Base-by-base conservation (phyloP, 2,888 invertebrate genomes). In the Nemoura dubitans region DNA sequence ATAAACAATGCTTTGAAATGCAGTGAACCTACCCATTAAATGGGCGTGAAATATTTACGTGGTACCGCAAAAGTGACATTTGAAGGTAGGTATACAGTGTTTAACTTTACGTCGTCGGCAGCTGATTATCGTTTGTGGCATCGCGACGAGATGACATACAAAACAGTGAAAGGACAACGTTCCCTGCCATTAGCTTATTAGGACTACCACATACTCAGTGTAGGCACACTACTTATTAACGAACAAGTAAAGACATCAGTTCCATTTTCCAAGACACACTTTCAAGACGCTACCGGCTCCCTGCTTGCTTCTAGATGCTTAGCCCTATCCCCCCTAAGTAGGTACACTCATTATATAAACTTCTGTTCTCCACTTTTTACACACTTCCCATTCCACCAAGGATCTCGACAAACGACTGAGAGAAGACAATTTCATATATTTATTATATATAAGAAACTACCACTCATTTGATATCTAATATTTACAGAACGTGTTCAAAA, bases 1-100 rank as follows among this genome's bases (percentile, higher is more conserved):
- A 59, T 59, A 59, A 59, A 59, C 59, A 59, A 59, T 59, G 59
- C 59, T 59, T 59, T 59, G 59, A 59, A 59, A 59, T 59, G 59
- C 59, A 59, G 59, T 59, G 59, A 59, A 59, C 59, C 59, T 59
- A 59, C 59, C 59, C 59, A 59, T 59, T 21, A 59, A 21, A 59
- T 59, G 59, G 59, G 59, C 21, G 59, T 16, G 59, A 59, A 59
- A 59, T 10, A 59, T 59, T 36, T 59, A 59, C 59, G 59, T 59
- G 59, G 14, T 59, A 59, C 16, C 59, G 59, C 59, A 21, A 59
- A 36, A 21, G 59, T 59, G 21, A 59, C 59, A 59, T 36, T 36
- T 36, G 3, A 3, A 36, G 36, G 3, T 36, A 36, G 36, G 3
- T 36, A 36, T 36, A 36, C 36, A 36, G 36, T 36, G 36, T 36